These are phyloP conservation scores for Chloebia gouldiae DNA, from an alignment of 2,113 vertebrate species.

Conservation along the genomic window DNA sequence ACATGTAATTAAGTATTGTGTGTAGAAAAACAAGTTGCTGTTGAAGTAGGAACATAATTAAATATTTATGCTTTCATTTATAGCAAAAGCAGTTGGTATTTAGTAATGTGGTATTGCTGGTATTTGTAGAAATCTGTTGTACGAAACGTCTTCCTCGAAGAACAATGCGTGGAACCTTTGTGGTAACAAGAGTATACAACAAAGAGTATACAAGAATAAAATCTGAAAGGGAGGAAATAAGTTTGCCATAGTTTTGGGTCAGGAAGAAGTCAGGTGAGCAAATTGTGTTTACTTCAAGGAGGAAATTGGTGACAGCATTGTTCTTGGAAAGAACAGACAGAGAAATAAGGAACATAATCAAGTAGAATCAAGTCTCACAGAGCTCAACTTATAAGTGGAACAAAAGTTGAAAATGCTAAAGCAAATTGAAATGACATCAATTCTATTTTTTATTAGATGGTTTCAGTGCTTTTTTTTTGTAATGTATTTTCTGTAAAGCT, in stretches of 20 bases:
- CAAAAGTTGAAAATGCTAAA: not conserved
- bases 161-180: not conserved
- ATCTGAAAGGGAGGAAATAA: constrained; percentile 42
- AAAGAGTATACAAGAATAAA: not conserved
- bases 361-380: not conserved
- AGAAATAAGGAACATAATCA: not conserved
- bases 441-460: not conserved
- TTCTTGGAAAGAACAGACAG: constrained; percentile 29
- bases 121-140: not conserved
- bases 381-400: not conserved
- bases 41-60: not conserved
- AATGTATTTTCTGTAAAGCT: not conserved
- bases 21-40: not conserved
- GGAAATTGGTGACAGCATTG: constrained; percentile 6
- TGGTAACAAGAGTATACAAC: not conserved
- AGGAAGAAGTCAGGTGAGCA: constrained; percentile 32
- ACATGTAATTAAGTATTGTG: not conserved
- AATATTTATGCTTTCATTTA: not conserved
- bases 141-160: not conserved
- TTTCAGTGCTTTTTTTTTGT: not conserved
- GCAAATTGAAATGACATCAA: not conserved
- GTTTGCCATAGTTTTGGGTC: not conserved
- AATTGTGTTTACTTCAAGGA: constrained; percentile 18
- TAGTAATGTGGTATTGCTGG: not conserved
- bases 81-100: not conserved